Conservation (phyloP, 2,797 vertebrate species). For the Acipenser oxyrinchus region DNA sequence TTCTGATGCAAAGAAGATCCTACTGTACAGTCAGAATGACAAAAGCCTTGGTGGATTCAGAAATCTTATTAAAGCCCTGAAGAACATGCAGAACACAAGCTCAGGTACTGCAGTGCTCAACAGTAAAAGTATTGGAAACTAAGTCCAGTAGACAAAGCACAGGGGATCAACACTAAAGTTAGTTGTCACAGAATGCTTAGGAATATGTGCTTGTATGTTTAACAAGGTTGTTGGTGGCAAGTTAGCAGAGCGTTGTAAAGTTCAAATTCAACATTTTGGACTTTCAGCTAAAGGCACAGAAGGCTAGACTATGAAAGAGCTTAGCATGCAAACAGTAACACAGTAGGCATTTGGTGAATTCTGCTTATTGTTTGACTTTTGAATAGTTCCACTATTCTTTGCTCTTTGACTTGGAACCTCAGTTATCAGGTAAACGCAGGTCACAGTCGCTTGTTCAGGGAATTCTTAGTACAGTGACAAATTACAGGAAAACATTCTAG, state of each 20-base stretch:
- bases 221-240: too few species aligned
- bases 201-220: too few species aligned
- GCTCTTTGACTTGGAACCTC: background rate
- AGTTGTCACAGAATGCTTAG: too few species aligned
- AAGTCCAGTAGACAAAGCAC: background rate
- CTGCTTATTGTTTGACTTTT: too few species aligned
- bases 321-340: too few species aligned
- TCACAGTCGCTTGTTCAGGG: background rate
- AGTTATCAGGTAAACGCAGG: background rate
- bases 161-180: background rate
- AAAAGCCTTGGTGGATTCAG: constrained; percentile 74
- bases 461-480: background rate
- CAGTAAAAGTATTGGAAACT: background rate
- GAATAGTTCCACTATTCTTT: too few species aligned
- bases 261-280: too few species aligned
- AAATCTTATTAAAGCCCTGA: constrained; percentile 66
- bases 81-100: constrained; percentile 51
- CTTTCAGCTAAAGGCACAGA: too few species aligned
- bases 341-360: too few species aligned
- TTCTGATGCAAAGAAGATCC: constrained; percentile 80
- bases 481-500: background rate
- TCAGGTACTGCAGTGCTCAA: constrained; percentile 49
- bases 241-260: too few species aligned
- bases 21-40: constrained; percentile 85
- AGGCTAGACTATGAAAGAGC: too few species aligned